These are phyloP conservation scores for Amphimedon queenslandica DNA, from an alignment of 37 sponge, comb jelly and placozoan species.

Conservation along the genomic window DNA sequence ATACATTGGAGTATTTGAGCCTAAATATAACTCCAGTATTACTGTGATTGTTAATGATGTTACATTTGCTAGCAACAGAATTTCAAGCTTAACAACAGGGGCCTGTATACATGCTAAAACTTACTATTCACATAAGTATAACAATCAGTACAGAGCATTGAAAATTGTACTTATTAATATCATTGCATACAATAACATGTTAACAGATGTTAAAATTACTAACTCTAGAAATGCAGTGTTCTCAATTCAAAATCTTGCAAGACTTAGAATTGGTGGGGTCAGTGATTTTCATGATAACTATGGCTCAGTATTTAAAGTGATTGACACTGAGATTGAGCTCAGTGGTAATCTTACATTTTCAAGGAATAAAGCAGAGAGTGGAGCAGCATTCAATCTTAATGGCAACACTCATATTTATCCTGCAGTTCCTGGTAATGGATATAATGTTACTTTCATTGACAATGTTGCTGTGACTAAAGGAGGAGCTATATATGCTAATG, in stretches of 20 bases:
- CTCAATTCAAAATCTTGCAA: neutral
- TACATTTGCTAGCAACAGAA: no score
- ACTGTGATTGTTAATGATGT: no score
- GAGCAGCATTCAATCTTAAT: neutral
- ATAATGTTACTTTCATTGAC: neutral
- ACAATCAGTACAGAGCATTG: neutral
- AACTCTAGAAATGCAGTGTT: neutral
- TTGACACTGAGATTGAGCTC: neutral
- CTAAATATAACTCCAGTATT: no score
- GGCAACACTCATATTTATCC: neutral
- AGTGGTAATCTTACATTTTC: neutral
- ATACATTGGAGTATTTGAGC: no score
- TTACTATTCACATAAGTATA: neutral
- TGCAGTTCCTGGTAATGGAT: neutral
- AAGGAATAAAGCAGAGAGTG: neutral
- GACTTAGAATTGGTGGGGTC: neutral
- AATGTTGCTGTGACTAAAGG: neutral
- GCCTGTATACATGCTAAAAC: neutral
- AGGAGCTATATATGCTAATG: neutral
- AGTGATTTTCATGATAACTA: neutral
- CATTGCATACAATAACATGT: neutral
- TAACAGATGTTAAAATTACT: neutral
- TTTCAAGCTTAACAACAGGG: no score
- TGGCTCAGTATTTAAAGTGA: neutral
- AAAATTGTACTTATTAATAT: neutral